Percentiles rank a stretch among this genome's conserved stretches.
Evolutionary conservation across 2,888 invertebrate species (phyloP).

Genomic region (Volucella inanis): DNA sequence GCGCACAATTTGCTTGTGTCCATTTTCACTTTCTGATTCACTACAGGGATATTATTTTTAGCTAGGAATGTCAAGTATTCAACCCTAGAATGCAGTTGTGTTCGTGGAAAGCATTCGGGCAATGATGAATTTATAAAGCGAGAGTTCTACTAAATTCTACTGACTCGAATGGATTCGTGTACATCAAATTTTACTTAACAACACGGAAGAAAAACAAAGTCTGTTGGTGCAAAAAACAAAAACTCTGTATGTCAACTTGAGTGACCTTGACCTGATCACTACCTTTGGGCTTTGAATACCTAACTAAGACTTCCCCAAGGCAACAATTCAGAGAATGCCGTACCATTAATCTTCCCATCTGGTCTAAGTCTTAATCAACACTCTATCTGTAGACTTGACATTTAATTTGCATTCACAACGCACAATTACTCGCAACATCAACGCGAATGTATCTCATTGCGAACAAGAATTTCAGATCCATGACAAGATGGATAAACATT

Average conservation of each 20-base stretch:
- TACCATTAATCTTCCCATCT: slow-evolving; percentile 48
- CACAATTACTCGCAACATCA: slow-evolving; percentile 4
- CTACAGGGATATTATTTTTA: slow-evolving; percentile 35
- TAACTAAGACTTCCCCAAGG: slow-evolving; percentile 29
- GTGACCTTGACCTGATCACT: background rate
- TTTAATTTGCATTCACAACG: slow-evolving; percentile 42
- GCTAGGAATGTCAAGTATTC: slow-evolving; percentile 46
- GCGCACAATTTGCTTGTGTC: slow-evolving; percentile 3
- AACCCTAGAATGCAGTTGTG: slow-evolving; percentile 36
- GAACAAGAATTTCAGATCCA: slow-evolving; percentile 25
- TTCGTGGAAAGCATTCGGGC: slow-evolving; percentile 9
- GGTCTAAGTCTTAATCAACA: slow-evolving; percentile 3
- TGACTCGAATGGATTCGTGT: background rate
- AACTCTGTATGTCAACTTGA: too few relatives aligned
- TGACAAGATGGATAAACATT: slow-evolving; percentile 24
- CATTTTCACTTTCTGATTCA: slow-evolving; percentile 64
- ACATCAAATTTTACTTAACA: too few relatives aligned
- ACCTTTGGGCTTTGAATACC: background rate
- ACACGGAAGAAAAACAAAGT: too few relatives aligned
- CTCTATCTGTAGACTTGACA: slow-evolving; percentile 15
- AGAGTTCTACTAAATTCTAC: background rate
- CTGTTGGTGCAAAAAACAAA: too few relatives aligned
- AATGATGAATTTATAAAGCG: background rate
- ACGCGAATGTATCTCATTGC: slow-evolving; percentile 33
- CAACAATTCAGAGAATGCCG: slow-evolving; percentile 32